These are phyloP conservation scores for Laterallus jamaicensis DNA, from an alignment of 2,113 vertebrate species.

Conservation along the genomic window DNA sequence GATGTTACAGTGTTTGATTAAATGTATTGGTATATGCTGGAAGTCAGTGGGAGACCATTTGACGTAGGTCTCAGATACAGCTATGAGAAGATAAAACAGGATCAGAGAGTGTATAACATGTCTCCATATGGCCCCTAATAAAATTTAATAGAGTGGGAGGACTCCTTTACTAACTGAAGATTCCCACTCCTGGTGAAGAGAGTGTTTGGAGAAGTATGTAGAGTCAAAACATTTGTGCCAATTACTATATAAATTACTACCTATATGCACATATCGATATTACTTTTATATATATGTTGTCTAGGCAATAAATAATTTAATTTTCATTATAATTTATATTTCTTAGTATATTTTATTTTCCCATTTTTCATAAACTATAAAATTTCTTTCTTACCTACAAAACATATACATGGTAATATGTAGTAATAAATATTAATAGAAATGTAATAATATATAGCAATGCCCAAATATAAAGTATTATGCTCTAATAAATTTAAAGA, in stretches of 20 bases:
- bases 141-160: not conserved
- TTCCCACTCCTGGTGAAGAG: not conserved
- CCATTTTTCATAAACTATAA: not conserved
- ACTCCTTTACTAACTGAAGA: not conserved
- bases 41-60: not conserved
- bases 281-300: no score
- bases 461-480: not conserved
- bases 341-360: not conserved
- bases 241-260: no score
- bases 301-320: no score
- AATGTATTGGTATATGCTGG: not conserved
- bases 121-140: not conserved
- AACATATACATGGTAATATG: not conserved
- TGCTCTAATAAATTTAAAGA: not conserved
- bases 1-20: not conserved
- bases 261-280: no score
- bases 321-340: no score
- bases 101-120: not conserved
- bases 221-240: not conserved
- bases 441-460: not conserved
- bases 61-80: not conserved
- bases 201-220: not conserved
- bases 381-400: not conserved
- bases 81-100: not conserved
- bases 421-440: not conserved